Percentiles rank a stretch among this genome's conserved stretches.
Evolutionary conservation across 2,797 vertebrate species (phyloP).

Genomic region (Triplophysa yarkandensis): DNA sequence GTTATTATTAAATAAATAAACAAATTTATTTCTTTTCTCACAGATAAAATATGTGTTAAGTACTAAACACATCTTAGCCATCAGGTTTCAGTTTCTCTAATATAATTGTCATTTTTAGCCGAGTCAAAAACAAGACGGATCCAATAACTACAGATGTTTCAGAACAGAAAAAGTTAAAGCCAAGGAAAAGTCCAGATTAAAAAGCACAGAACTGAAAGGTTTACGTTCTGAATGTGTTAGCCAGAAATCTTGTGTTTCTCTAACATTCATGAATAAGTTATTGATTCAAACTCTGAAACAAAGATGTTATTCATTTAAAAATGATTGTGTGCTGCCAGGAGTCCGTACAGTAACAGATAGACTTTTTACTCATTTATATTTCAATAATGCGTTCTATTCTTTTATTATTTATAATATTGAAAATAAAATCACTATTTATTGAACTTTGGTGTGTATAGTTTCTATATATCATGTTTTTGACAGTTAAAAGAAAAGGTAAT

Average conservation of each 20-base stretch:
- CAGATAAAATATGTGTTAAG: background rate
- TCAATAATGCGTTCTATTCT: no score
- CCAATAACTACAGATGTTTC: background rate
- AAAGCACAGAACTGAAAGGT: background rate
- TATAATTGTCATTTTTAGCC: background rate
- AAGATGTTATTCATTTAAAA: background rate
- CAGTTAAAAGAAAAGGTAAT: background rate
- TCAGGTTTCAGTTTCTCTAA: background rate
- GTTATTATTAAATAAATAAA: no score
- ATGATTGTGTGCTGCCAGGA: background rate
- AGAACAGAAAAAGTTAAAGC: background rate
- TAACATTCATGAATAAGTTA: conserved; percentile 3
- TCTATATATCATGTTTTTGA: background rate
- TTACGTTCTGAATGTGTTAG: background rate
- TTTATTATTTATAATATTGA: no score
- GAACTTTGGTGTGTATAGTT: background rate
- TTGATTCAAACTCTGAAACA: background rate
- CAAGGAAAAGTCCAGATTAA: background rate
- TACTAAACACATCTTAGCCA: background rate
- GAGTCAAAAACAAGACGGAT: background rate
- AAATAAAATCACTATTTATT: background rate
- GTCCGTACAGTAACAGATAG: no score
- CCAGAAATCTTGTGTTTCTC: background rate
- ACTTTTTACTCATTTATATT: no score
- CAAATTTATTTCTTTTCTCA: no score